These are phyloP conservation scores for Leptocoma aspasia DNA, from an alignment of 2,113 vertebrate genomes.

Conservation along the genomic window DNA sequence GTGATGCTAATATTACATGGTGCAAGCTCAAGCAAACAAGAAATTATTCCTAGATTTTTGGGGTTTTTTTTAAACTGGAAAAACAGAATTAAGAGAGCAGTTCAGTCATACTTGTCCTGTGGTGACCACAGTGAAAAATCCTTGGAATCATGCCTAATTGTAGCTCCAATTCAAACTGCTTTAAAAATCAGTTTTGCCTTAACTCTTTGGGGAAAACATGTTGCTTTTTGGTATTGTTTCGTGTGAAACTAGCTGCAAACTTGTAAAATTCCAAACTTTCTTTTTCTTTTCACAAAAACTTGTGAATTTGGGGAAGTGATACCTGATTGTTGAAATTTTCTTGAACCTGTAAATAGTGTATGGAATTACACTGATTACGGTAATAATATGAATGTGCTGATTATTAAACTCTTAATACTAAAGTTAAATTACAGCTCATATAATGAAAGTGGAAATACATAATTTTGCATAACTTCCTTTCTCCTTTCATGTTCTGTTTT, in stretches of 20 bases:
- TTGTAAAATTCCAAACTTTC: neutral
- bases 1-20: neutral
- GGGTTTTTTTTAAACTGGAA: neutral
- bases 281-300: accelerated
- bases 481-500: neutral
- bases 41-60: neutral
- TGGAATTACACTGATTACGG: neutral
- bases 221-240: neutral
- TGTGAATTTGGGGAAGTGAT: accelerated
- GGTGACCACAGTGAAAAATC: neutral
- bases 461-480: neutral
- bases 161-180: neutral
- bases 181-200: neutral
- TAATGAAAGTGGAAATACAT: neutral
- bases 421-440: neutral
- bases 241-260: neutral
- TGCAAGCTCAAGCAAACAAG: neutral
- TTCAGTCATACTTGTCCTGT: neutral
- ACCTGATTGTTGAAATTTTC: neutral
- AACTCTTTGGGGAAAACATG: neutral
- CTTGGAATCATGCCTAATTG: neutral
- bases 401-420: neutral
- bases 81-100: neutral
- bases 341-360: neutral
- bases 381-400: neutral